Evolutionary conservation across 2,888 invertebrate genomes (phyloP).

Genomic region (Dryocosmus kuriphilus): DNA sequence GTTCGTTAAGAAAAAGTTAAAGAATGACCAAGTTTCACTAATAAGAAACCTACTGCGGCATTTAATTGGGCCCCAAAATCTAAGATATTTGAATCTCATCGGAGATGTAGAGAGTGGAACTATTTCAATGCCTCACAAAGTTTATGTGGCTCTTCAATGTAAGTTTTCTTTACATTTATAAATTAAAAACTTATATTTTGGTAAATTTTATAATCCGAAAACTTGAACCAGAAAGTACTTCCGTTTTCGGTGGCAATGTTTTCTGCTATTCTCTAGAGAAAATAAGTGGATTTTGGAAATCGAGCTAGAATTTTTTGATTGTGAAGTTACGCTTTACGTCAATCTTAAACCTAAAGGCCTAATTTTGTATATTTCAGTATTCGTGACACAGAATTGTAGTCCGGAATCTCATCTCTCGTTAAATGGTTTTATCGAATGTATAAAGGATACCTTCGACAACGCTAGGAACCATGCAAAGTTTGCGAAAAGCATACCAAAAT

Average conservation of each 20-base stretch:
- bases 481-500: no score
- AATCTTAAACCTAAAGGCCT: no score
- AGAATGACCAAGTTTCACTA: neutral
- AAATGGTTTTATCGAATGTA: neutral
- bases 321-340: no score
- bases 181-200: no score
- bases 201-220: no score
- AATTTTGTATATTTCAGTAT: neutral
- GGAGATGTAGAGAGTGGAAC: neutral
- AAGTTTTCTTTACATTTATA: no score
- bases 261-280: no score
- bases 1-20: neutral
- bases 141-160: neutral
- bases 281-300: no score
- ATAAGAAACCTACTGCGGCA: neutral
- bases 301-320: no score
- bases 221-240: no score
- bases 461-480: neutral
- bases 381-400: neutral
- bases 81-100: neutral
- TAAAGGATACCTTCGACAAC: neutral
- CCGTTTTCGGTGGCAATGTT: no score
- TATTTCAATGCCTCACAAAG: neutral
- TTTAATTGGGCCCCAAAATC: neutral
- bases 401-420: neutral